Evolutionary conservation across 92 coral and sea anemone species (phyloP), one percentile per base, ranked within the genome.

Genomic region (Meandrina meandrites): DNA sequence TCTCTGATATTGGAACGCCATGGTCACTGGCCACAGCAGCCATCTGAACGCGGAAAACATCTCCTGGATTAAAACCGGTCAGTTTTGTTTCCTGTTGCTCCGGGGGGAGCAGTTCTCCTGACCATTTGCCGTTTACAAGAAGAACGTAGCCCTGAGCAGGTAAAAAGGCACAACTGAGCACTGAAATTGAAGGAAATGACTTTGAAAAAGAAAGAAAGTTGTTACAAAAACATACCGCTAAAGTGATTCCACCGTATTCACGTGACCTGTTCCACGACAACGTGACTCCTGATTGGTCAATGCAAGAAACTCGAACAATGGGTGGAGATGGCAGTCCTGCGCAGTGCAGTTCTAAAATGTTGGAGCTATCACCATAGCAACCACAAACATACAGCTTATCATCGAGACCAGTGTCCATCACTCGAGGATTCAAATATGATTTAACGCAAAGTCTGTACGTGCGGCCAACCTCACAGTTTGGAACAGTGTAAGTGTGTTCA

Each of bases 281-380:
- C 4, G 87, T 84, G 28, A 93, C 88, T 54, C 92, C 88, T 35
- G 89, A 84, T 75, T 70, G 90, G 90, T 80, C 91, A 82, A 94
- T 91, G 56, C 87, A 73, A 57, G 87, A 88, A 40, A 94, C 86
- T 60, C 83, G 60, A 67, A 91, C 78, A 47, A 83, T 75, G 19
- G 98, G 93, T 42, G 88, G 64, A 21, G 88, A 53, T 7, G 96
- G 90, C 34, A 88, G 90, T 16, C 89, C 91, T 27, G 91, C 89
- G 79, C 93, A 93, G 51, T 76, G 67, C 30, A 94, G 85, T 28
- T 84, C 86, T 27, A 94, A 84, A 37, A 79, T 18, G 51, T 94
- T 94, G 14, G 96, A 94, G 60, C 77, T 88, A 1, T 89, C 86
- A 73, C 98, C 93, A 79, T 89, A 93, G 91, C 94, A 94, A 76